Evolutionary conservation across 2,888 invertebrate genomes (phyloP).

Genomic region (Zygaena filipendulae): DNA sequence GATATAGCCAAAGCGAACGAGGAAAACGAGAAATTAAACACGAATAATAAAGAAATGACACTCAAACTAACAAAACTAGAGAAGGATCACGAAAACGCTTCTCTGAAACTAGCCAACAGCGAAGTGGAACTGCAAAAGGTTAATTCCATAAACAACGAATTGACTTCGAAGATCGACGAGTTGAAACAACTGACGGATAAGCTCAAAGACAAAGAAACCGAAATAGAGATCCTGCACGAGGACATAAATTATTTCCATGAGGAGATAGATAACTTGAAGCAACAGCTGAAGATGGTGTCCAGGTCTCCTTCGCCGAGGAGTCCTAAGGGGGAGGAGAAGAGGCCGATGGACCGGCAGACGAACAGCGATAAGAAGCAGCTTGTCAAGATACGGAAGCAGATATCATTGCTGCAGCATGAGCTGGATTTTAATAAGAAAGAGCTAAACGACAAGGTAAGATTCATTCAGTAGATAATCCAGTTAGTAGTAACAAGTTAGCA

Average conservation of each 20-base stretch:
- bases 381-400: conserved; percentile 58
- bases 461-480: not conserved
- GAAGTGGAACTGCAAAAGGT: conserved; percentile 45
- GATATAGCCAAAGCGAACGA: conserved; percentile 47
- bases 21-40: conserved; percentile 45
- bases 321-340: conserved; percentile 63
- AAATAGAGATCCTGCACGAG: conserved; percentile 64
- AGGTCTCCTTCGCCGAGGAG: conserved; percentile 69
- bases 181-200: conserved; percentile 47
- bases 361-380: conserved; percentile 69
- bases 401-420: conserved; percentile 49
- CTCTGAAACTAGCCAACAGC: conserved; percentile 44
- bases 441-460: conserved; percentile 52
- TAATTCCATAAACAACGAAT: conserved; percentile 43
- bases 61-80: conserved; percentile 46
- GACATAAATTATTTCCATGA: conserved; percentile 60
- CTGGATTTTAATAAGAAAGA: conserved; percentile 58
- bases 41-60: conserved; percentile 43
- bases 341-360: conserved; percentile 52
- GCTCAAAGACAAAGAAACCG: conserved; percentile 62
- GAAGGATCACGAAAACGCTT: conserved; percentile 55
- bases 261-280: conserved; percentile 54
- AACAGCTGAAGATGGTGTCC: conserved; percentile 54
- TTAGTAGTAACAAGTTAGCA: too few relatives aligned
- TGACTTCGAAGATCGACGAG: conserved; percentile 48